Evolutionary conservation across 2,888 invertebrate genomes (phyloP).

Genomic region (Apotomis capreana): DNA sequence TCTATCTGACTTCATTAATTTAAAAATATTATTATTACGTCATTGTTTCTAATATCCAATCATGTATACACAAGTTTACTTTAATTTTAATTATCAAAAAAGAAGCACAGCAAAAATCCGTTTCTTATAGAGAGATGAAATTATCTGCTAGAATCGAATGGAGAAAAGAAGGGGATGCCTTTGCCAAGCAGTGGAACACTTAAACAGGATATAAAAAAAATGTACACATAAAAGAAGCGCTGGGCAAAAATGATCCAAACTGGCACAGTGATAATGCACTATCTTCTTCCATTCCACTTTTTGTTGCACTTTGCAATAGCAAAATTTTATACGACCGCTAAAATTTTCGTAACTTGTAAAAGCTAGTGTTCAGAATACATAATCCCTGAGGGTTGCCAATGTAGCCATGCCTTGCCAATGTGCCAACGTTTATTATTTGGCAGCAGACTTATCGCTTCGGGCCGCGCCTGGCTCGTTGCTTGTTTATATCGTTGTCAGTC

Average conservation of each 20-base stretch:
- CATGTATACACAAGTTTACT: too few relatives aligned
- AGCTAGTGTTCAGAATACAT: constrained; percentile 33
- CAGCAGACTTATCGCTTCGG: constrained; percentile 37
- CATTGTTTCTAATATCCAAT: too few relatives aligned
- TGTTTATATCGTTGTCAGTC: constrained; percentile 28
- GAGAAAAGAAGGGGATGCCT: too few relatives aligned
- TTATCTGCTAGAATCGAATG: too few relatives aligned
- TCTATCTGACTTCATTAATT: too few relatives aligned
- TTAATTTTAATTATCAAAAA: too few relatives aligned
- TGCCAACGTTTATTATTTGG: constrained; percentile 40
- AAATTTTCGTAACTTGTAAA: constrained; percentile 21
- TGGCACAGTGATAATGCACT: constrained; percentile 9
- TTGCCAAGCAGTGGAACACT: too few relatives aligned
- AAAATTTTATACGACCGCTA: constrained; percentile 18
- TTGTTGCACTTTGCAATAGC: not conserved
- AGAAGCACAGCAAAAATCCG: too few relatives aligned
- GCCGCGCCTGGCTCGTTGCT: constrained; percentile 25
- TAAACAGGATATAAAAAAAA: too few relatives aligned
- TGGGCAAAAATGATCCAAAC: constrained; percentile 1
- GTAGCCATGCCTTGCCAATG: constrained; percentile 36
- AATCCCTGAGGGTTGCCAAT: constrained; percentile 30
- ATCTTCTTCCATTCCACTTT: constrained; percentile 17
- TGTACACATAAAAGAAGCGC: not conserved
- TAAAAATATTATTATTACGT: too few relatives aligned
- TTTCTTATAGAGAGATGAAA: too few relatives aligned